Evolutionary conservation across 1,140 invertebrate species (phyloP).

Genomic region (Ceratina japonica): DNA sequence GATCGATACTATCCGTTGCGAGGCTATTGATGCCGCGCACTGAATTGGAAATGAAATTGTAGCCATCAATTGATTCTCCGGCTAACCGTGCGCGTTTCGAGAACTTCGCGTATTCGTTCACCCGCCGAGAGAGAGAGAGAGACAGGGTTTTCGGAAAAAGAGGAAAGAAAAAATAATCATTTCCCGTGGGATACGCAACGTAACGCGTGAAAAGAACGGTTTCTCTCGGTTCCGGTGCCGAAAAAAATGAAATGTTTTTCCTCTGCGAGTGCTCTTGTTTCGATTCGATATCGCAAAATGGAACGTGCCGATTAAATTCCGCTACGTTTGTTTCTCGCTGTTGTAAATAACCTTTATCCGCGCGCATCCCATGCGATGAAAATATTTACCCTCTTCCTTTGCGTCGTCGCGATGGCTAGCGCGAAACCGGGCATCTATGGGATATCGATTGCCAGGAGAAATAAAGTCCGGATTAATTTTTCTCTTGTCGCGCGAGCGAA

Average conservation of each 20-base stretch:
- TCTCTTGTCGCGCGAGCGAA: no score
- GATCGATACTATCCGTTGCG: neutral
- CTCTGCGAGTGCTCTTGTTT: neutral
- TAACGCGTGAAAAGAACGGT: no score
- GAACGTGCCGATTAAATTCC: no score
- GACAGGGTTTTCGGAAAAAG: neutral
- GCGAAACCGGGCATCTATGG: neutral
- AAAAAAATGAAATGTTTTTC: neutral
- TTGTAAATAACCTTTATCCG: neutral
- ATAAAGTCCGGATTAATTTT: no score
- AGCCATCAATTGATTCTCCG: slow-evolving; percentile 17
- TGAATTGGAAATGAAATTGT: slow-evolving; percentile 22
- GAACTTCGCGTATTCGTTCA: neutral
- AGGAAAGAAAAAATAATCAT: no score
- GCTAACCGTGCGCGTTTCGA: neutral
- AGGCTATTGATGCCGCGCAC: neutral
- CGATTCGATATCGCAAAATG: no score
- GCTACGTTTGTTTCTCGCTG: no score
- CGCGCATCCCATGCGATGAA: neutral
- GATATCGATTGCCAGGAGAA: neutral
- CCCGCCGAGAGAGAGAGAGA: neutral
- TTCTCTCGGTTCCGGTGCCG: no score
- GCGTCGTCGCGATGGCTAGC: no score
- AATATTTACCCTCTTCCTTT: neutral
- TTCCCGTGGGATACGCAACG: no score